Base-by-base conservation (phyloP, 2,113 vertebrate genomes). In the Barbus barbus region DNA sequence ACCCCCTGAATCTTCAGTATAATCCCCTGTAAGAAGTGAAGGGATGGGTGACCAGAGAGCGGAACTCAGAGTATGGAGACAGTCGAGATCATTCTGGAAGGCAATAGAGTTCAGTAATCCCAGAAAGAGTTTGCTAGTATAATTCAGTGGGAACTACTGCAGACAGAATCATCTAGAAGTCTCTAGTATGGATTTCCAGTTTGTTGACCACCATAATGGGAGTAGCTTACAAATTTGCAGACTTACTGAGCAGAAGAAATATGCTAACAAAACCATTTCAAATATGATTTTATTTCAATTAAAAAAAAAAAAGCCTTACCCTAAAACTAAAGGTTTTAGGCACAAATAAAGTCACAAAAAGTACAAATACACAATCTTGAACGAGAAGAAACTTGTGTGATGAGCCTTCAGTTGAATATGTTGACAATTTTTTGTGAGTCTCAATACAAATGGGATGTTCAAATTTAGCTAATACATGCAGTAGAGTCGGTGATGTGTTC, bases 1-100 rank as follows among this genome's bases (percentile, higher is more conserved):
- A 71, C 87, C 88, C 82, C 85, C 74, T 46, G 48, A 87, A 91
- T 90, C 92, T 90, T 89, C 77, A 82, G 65, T 58, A 71, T 90
- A 92, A 92, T 92, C 85, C 89, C 81, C 89, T 77, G 87, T 65
- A 89, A 87, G 65, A 85, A 84, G 81, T 31, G 5, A 44, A 81
- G 80, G 88, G 88, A 83, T 0, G 6, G 80, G 69, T 81, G 86
- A 90, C 89, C 84, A 78, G 46, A 76, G 33, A 78, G 41, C 60
- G 9, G 24, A 71, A 75, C 83, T 88, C 86, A 48, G 48, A 81
- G 77, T 65, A 53, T 0, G 24, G 82, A 83, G 87, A 84, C 87
- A 86, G 38, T 11, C 67, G 1, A 82, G 91, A 91, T 90, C 22
- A 58, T 71, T 89, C 85, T 85, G 1, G 56, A 86, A 88, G 61